Evolutionary conservation across 2,113 vertebrate genomes (phyloP).

Genomic region (Hyperopisus bebe): DNA sequence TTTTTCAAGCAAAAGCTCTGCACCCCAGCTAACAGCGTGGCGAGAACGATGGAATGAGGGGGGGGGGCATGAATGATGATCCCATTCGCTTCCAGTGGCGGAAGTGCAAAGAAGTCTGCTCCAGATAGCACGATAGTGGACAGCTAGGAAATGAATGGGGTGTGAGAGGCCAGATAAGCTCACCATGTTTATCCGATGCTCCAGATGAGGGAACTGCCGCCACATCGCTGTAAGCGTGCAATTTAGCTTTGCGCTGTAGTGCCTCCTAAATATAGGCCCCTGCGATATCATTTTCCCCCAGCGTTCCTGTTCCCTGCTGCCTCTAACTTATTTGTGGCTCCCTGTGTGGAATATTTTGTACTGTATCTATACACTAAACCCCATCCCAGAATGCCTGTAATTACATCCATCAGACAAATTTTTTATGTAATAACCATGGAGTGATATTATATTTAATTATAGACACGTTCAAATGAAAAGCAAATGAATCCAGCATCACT

Average conservation of each 20-base stretch:
- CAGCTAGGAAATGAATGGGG: background rate
- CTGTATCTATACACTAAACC: background rate
- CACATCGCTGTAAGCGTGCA: background rate
- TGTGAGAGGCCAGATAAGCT: conserved; percentile 7
- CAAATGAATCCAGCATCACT: background rate
- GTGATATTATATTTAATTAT: background rate
- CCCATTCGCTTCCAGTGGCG: background rate
- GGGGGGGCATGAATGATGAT: background rate
- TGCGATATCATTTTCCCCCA: background rate
- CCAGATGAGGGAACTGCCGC: background rate
- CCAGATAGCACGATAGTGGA: background rate
- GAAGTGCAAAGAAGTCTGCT: background rate
- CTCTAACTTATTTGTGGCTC: conserved; percentile 3
- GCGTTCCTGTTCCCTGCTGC: conserved; percentile 8
- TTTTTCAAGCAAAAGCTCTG: background rate
- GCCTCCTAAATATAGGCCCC: conserved; percentile 14
- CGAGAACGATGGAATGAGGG: background rate
- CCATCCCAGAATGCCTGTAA: background rate
- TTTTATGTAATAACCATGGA: background rate
- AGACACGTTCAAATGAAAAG: background rate
- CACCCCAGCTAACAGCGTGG: background rate
- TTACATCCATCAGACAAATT: background rate
- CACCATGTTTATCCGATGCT: background rate
- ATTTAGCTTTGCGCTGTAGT: conserved; percentile 9
- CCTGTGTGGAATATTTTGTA: conserved; percentile 20